A percentile compares a stretch with the other conserved stretches of the same genome.
Conservation (phyloP, 1,140 invertebrate species). For the Macrobrachium nipponense region DNA sequence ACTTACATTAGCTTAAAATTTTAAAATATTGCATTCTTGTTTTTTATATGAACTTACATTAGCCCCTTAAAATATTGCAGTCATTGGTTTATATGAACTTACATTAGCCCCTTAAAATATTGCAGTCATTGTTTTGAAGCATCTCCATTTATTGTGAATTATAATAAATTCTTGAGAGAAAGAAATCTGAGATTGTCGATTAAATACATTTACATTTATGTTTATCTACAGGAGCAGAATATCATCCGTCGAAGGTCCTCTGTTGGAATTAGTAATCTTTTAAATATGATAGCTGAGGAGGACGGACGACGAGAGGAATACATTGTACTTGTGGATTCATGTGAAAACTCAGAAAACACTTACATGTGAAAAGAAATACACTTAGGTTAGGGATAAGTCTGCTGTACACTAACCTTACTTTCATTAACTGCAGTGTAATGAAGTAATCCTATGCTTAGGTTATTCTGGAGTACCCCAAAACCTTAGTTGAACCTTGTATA, state of each 20-base stretch:
- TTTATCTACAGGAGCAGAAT: neutral
- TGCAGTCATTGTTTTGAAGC: neutral
- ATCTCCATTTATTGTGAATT: neutral
- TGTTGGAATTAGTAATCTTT: slow-evolving; percentile 17
- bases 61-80: no score
- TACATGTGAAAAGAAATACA: slow-evolving; percentile 11
- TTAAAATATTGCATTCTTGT: no score
- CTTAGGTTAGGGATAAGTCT: neutral
- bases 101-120: no score
- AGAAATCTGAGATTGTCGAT: neutral
- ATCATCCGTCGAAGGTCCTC: slow-evolving; percentile 10
- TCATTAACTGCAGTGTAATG: no score
- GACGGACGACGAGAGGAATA: neutral
- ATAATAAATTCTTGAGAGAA: neutral
- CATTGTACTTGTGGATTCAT: slow-evolving; percentile 29
- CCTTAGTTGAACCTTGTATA: no score
- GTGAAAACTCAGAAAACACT: slow-evolving; percentile 13
- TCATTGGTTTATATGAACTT: neutral
- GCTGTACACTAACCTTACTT: no score
- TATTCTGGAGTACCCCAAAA: no score
- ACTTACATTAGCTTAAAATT: no score
- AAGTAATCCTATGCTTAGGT: no score
- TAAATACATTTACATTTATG: neutral
- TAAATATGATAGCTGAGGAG: slow-evolving; percentile 44
- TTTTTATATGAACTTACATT: no score